Conservation (phyloP, 1,140 invertebrate species). For the Ostrea denselamellosa region DNA sequence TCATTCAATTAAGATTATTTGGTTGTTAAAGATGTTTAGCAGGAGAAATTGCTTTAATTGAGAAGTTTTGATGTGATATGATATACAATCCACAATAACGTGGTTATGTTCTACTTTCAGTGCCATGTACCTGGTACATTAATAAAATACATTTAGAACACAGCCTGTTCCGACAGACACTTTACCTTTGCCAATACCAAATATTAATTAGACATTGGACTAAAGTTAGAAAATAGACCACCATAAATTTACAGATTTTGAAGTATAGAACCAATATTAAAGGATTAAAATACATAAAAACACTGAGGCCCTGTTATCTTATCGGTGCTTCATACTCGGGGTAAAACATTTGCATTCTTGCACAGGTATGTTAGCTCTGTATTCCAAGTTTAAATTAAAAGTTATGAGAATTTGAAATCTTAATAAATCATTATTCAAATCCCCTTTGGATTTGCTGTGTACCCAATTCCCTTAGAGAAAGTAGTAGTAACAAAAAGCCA, state of each 20-base stretch:
- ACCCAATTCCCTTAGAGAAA: conserved; percentile 8
- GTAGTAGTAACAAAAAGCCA: conserved; percentile 23
- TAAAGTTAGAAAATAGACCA: conserved; percentile 37
- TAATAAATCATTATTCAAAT: conserved; percentile 39
- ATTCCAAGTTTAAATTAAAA: conserved; percentile 35
- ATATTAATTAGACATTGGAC: conserved; percentile 38
- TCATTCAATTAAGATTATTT: conserved; percentile 48
- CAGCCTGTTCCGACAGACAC: not conserved
- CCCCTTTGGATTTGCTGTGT: conserved; percentile 7
- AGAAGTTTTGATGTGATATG: conserved; percentile 38
- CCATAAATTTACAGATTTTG: conserved; percentile 35
- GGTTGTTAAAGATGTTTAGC: conserved; percentile 44
- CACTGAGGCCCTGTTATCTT: conserved; percentile 9
- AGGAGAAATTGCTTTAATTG: conserved; percentile 47
- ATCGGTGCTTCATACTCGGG: conserved; percentile 11
- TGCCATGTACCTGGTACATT: conserved; percentile 14
- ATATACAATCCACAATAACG: conserved; percentile 27
- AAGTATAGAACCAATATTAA: conserved; percentile 31
- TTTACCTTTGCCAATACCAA: conserved; percentile 28
- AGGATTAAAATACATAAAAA: conserved; percentile 39
- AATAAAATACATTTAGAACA: conserved; percentile 17
- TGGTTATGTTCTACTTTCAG: conserved; percentile 2
- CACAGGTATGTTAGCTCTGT: conserved; percentile 37
- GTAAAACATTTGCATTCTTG: conserved; percentile 38
- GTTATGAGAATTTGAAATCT: conserved; percentile 34